phyloP scores from a whole-genome alignment of 1,140 invertebrate genomes.

The Ridgeia piscesae region DNA sequence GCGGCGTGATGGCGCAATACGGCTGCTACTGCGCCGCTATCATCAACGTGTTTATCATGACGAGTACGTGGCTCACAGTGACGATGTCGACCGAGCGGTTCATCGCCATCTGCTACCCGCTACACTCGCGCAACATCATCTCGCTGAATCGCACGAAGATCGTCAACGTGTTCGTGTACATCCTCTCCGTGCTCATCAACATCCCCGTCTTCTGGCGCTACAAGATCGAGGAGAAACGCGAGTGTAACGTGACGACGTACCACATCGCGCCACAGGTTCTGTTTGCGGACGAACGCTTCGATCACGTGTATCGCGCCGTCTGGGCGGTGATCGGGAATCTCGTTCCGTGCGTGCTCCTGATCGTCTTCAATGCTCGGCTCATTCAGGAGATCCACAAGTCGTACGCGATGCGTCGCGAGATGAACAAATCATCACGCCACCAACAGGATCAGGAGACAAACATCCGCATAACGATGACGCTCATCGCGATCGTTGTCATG shows the following conservation, averaged over 20 bases:
- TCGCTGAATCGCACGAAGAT: constrained; percentile 48
- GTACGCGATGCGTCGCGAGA: constrained; percentile 40
- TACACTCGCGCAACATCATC: constrained; percentile 48
- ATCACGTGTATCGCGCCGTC: constrained; percentile 45
- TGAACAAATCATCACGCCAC: constrained; percentile 11
- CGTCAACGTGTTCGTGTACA: constrained; percentile 47
- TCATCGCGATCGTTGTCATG: constrained; percentile 53
- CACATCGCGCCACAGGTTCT: constrained; percentile 8
- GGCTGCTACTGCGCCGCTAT: constrained; percentile 45
- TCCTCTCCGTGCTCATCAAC: constrained; percentile 49
- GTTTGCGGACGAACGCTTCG: constrained; percentile 30
- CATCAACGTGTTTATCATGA: constrained; percentile 55
- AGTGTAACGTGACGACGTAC: not conserved
- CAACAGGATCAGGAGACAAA: constrained; percentile 27
- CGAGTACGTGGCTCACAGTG: constrained; percentile 54
- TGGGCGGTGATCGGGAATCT: constrained; percentile 55
- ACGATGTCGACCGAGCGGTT: constrained; percentile 54
- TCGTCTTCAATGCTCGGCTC: constrained; percentile 50
- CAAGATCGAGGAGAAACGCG: constrained; percentile 34
- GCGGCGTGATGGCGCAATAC: constrained; percentile 46
- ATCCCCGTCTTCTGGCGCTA: constrained; percentile 53
- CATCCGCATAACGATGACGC: constrained; percentile 48
- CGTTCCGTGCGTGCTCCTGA: constrained; percentile 47
- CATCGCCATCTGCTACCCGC: constrained; percentile 53
- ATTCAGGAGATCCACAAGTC: constrained; percentile 50